Evolutionary conservation across 2,113 vertebrate genomes (phyloP).

Genomic region (Cisticola juncidis): DNA sequence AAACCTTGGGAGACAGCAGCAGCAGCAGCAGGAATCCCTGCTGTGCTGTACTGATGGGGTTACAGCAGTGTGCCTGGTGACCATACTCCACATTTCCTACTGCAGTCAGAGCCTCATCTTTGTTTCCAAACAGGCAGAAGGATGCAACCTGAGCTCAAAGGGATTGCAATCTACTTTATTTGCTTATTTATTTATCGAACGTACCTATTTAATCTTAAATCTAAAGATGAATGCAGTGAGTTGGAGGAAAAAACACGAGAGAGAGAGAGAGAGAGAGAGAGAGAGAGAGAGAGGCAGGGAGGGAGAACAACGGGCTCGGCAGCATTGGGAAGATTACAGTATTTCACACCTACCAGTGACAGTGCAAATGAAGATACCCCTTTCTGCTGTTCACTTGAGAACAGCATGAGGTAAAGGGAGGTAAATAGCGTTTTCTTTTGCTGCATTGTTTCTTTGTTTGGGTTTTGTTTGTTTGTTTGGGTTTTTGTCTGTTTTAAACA

Average conservation of each 20-base stretch:
- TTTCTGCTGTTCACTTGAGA: background rate
- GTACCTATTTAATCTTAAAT: background rate
- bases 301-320: background rate
- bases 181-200: background rate
- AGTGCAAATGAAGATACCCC: background rate
- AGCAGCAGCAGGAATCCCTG: background rate
- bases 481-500: background rate
- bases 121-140: background rate
- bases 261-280: background rate
- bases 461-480: background rate
- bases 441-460: background rate
- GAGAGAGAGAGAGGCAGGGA: background rate
- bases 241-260: background rate
- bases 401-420: background rate
- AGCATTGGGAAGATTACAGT: background rate
- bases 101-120: background rate
- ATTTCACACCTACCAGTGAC: background rate
- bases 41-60: too few relatives aligned
- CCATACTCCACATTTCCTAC: background rate
- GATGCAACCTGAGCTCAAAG: background rate
- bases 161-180: background rate
- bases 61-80: background rate
- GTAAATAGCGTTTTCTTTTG: background rate
- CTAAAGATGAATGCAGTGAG: background rate
- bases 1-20: background rate